These are phyloP conservation scores for Sebastiscus tertius DNA, from an alignment of 2,797 vertebrate species.

Conservation along the genomic window DNA sequence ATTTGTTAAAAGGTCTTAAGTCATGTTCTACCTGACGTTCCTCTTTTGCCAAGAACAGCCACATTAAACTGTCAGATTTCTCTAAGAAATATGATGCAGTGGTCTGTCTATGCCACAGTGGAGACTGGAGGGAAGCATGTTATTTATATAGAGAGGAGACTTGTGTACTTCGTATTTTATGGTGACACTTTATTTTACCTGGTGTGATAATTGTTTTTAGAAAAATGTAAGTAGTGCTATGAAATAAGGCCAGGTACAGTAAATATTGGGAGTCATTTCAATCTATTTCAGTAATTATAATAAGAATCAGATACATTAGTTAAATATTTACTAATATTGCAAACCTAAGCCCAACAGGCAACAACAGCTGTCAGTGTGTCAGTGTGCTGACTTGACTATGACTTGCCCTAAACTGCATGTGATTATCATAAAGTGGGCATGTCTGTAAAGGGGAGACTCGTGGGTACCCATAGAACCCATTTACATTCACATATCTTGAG, in stretches of 20 bases:
- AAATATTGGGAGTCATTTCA: neutral
- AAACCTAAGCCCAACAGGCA: no score
- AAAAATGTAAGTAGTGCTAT: neutral
- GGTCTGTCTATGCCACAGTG: neutral
- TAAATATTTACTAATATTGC: neutral
- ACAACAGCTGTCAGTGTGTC: no score
- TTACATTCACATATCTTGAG: no score
- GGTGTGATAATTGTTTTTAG: neutral
- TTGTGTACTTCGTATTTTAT: neutral
- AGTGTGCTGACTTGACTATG: no score
- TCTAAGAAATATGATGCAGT: neutral
- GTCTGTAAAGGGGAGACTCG: no score
- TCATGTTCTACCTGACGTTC: neutral
- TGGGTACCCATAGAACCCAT: no score
- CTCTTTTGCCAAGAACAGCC: neutral
- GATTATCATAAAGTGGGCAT: no score
- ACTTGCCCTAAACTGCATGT: no score
- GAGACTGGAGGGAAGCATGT: neutral
- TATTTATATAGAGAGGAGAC: neutral
- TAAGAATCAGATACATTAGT: neutral
- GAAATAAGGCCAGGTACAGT: neutral
- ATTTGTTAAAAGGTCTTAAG: constrained; percentile 20
- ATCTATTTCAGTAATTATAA: neutral
- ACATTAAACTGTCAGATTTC: constrained; percentile 23
- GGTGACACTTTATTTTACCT: neutral